phyloP scores from a whole-genome alignment of 92 coral and sea anemone genomes.

The Anthopleura xanthogrammica region DNA sequence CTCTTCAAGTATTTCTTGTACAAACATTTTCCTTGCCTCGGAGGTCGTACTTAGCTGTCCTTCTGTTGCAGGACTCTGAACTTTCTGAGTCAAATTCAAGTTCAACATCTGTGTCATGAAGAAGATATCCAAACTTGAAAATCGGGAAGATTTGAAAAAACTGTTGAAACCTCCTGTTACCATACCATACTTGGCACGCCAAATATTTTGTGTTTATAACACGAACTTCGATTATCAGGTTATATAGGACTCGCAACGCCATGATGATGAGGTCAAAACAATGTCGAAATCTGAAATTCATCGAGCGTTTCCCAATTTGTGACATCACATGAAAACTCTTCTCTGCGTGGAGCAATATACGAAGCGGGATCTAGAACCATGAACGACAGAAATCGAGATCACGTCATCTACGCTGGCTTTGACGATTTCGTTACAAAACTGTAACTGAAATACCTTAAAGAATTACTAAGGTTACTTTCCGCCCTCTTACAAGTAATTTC shows the following conservation, averaged over 20 bases:
- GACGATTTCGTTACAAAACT: background rate
- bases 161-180: background rate
- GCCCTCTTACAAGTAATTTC: background rate
- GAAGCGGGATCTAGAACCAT: background rate
- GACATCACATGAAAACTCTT: background rate
- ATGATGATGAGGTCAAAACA: background rate
- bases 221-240: background rate
- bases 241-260: background rate
- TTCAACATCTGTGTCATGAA: background rate
- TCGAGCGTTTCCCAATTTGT: background rate
- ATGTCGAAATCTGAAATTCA: constrained; percentile 5
- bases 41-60: background rate
- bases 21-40: constrained; percentile 1
- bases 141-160: background rate
- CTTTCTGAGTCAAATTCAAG: background rate
- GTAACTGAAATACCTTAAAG: background rate
- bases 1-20: constrained; percentile 14
- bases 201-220: background rate
- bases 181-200: background rate
- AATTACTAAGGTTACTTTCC: background rate
- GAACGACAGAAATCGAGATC: background rate
- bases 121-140: background rate
- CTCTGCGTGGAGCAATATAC: background rate
- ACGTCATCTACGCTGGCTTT: background rate
- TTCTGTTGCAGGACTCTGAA: background rate